phyloP scores from a whole-genome alignment of 1,140 invertebrate species.

The Drosophila tristis region DNA sequence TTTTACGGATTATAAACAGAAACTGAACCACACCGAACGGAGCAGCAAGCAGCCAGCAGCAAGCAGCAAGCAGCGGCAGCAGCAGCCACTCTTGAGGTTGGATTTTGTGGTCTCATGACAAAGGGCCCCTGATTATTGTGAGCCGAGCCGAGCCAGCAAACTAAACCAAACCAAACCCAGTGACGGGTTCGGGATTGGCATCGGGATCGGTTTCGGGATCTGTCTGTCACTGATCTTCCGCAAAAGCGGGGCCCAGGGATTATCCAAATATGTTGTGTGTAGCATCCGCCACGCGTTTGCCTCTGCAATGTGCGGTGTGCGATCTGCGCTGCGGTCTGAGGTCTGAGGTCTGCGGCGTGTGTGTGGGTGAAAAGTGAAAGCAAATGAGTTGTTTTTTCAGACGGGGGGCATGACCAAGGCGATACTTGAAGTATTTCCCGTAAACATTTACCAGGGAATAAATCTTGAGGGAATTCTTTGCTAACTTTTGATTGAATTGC shows the following conservation, averaged over 20 bases:
- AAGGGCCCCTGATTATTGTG: slow-evolving; percentile 13
- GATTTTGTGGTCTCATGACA: slow-evolving; percentile 53
- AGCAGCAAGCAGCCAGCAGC: background rate
- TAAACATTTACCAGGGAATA: no score
- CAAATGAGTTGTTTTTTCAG: slow-evolving; percentile 15
- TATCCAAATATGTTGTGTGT: no score
- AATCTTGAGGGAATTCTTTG: no score
- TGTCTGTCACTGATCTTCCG: no score
- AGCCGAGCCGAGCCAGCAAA: no score
- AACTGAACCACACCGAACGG: slow-evolving; percentile 25
- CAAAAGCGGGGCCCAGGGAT: no score
- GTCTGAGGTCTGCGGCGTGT: slow-evolving; percentile 23
- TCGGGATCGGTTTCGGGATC: no score
- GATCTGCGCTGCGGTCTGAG: slow-evolving; percentile 20
- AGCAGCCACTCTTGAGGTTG: slow-evolving; percentile 24
- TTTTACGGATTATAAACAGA: slow-evolving; percentile 77
- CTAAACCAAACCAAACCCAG: no score
- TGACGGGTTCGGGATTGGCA: no score
- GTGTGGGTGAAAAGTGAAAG: slow-evolving; percentile 36
- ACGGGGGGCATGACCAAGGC: background rate
- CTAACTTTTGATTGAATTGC: no score
- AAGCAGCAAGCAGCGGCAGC: background rate
- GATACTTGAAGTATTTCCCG: slow-evolving; percentile 8
- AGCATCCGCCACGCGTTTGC: no score
- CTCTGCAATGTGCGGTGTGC: background rate